These are phyloP conservation scores for Pantherophis guttatus DNA, from an alignment of 2,113 vertebrate genomes.

Conservation along the genomic window DNA sequence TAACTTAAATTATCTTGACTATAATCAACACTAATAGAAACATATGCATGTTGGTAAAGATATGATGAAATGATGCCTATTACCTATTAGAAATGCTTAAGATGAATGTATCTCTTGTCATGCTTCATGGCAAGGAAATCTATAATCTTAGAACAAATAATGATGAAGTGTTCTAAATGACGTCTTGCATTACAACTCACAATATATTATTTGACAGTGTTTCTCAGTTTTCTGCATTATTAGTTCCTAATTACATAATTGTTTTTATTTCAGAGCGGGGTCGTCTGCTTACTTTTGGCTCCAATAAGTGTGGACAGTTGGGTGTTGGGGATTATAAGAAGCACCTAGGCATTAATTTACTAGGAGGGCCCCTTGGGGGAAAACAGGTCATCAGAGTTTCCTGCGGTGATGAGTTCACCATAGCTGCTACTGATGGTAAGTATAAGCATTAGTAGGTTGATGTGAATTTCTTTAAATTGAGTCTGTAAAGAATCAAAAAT, in stretches of 20 bases:
- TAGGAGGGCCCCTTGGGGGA: constrained; percentile 90
- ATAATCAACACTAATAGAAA: neutral
- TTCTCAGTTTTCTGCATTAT: constrained; percentile 11
- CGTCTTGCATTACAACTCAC: neutral
- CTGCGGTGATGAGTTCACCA: constrained; percentile 97
- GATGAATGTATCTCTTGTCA: neutral
- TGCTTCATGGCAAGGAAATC: neutral
- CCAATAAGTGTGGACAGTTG: constrained; percentile 94
- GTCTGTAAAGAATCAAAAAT: constrained; percentile 11
- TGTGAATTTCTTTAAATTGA: constrained; percentile 4
- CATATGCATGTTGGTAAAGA: neutral
- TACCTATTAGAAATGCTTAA: neutral
- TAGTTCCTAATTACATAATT: constrained; percentile 16
- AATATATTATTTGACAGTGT: neutral
- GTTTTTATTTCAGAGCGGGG: constrained; percentile 78
- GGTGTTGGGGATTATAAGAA: constrained; percentile 96
- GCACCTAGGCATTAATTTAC: constrained; percentile 87
- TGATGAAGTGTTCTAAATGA: neutral
- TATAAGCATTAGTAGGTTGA: constrained; percentile 26
- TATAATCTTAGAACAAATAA: neutral
- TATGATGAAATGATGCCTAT: neutral
- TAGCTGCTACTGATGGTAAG: constrained; percentile 92
- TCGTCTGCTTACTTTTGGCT: constrained; percentile 91
- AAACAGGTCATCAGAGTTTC: constrained; percentile 92
- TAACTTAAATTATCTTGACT: neutral